Evolutionary conservation across 1,140 invertebrate genomes (phyloP).

Genomic region (Sitophilus oryzae): DNA sequence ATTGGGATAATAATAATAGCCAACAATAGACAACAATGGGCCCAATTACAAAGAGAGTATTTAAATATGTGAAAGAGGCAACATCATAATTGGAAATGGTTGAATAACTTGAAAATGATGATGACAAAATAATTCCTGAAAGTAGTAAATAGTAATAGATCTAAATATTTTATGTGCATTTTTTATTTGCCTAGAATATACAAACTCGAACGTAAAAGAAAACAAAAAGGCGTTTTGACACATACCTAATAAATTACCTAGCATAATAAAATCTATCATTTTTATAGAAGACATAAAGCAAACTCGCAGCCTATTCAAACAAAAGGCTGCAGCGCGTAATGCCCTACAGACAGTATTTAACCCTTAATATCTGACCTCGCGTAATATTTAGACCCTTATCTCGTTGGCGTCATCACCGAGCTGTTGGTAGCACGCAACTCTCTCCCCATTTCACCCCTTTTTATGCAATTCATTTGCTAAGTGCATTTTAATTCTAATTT

Average conservation of each 20-base stretch:
- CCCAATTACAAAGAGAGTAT: too few species aligned
- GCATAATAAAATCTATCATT: constrained; percentile 17
- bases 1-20: too few species aligned
- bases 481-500: constrained; percentile 13
- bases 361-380: constrained; percentile 19
- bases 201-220: not conserved
- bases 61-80: too few species aligned
- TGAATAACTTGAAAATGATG: too few species aligned
- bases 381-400: constrained; percentile 20
- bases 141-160: too few species aligned
- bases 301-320: too few species aligned
- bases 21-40: too few species aligned
- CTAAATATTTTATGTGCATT: not conserved
- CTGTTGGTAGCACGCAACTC: constrained; percentile 7
- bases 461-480: constrained; percentile 25
- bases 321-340: too few species aligned
- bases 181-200: not conserved
- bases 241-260: not conserved
- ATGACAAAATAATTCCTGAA: too few species aligned
- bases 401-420: constrained; percentile 8
- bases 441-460: constrained; percentile 7
- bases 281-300: constrained; percentile 4
- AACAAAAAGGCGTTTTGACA: not conserved
- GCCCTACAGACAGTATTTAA: constrained; percentile 14
- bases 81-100: too few species aligned